phyloP scores from a whole-genome alignment of 2,113 vertebrate species.

The Catharus fuscescens region DNA sequence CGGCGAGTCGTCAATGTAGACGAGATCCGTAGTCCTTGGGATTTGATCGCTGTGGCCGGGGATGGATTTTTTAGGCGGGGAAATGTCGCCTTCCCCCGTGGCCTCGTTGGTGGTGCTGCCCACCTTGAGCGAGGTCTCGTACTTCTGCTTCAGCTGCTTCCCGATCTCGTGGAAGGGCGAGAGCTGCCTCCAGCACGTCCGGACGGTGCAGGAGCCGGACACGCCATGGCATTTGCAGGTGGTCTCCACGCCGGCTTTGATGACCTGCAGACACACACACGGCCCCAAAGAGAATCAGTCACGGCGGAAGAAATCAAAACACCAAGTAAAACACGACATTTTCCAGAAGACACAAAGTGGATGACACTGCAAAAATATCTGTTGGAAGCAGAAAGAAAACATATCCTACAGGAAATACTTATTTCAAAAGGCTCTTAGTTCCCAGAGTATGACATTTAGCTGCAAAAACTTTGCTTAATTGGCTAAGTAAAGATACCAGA shows the following conservation, averaged over 20 bases:
- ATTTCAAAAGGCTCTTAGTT: background rate
- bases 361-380: background rate
- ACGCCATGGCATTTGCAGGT: conserved; percentile 98
- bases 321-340: rapidly evolving
- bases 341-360: background rate
- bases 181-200: conserved; percentile 97
- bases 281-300: conserved; percentile 10
- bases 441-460: background rate
- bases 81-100: conserved; percentile 91
- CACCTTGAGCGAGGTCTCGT: conserved; percentile 91
- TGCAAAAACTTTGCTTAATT: background rate
- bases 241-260: conserved; percentile 95
- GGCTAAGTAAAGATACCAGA: background rate
- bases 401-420: background rate
- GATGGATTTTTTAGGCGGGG: conserved; percentile 77
- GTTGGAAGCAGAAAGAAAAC: background rate
- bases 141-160: conserved; percentile 94
- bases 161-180: conserved; percentile 96
- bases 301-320: background rate
- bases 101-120: conserved; percentile 95
- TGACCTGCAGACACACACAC: conserved; percentile 79
- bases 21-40: conserved; percentile 91
- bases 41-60: conserved; percentile 83
- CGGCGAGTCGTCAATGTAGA: conserved; percentile 97
- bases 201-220: conserved; percentile 94